A percentile compares a stretch with the other conserved stretches of the same genome.
Evolutionary conservation across 2,888 invertebrate genomes (phyloP).

Genomic region (Lumbricus terrestris): DNA sequence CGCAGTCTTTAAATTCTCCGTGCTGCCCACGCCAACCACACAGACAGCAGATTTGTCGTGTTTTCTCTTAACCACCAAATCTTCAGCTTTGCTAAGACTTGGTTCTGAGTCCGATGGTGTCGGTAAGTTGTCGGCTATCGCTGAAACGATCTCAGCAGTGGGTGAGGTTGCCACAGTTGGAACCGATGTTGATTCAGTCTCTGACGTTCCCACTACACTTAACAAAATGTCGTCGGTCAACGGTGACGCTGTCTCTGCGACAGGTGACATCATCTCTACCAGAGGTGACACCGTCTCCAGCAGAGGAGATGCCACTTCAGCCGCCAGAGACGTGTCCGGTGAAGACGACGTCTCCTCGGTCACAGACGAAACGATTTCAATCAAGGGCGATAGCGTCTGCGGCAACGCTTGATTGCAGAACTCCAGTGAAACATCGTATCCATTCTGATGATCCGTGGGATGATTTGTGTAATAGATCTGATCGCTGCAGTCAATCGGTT

Average conservation of each 20-base stretch:
- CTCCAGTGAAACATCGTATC: background rate
- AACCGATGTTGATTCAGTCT: background rate
- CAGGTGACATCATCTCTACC: background rate
- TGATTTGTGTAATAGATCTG: background rate
- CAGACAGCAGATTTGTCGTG: background rate
- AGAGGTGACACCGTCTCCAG: background rate
- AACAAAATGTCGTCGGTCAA: background rate
- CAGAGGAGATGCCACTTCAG: background rate
- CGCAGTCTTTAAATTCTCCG: background rate
- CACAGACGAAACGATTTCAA: background rate
- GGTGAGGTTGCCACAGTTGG: background rate
- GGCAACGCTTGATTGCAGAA: background rate
- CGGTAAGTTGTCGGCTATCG: background rate
- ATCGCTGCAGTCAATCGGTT: background rate
- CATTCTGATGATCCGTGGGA: background rate
- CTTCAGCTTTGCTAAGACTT: background rate
- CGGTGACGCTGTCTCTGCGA: background rate
- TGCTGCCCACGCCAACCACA: background rate
- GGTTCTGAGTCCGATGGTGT: background rate
- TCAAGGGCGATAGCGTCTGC: background rate
- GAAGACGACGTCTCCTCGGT: background rate
- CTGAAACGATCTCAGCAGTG: background rate
- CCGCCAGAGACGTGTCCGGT: background rate
- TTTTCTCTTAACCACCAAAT: background rate
- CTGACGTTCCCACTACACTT: background rate